A percentile compares a stretch with the other conserved stretches of the same genome.
These are phyloP conservation scores for Lacanobia wlatinum DNA, from an alignment of 2,888 invertebrate genomes.

Conservation along the genomic window DNA sequence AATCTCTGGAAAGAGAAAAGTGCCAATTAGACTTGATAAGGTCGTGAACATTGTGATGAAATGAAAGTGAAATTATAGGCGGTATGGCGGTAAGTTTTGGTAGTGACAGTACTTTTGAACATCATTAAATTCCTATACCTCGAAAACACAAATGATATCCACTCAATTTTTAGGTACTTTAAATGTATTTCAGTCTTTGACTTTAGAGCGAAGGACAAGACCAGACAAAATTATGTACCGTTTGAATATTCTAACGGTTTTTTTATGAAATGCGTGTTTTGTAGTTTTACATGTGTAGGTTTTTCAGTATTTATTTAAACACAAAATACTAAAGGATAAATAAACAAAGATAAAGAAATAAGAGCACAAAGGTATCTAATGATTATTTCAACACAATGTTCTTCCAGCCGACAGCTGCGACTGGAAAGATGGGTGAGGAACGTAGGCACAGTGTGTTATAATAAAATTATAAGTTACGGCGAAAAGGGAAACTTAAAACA, in stretches of 20 bases:
- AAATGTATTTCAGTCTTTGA: too few species aligned
- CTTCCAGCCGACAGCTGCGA: not conserved
- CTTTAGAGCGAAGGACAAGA: too few species aligned
- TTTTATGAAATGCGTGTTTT: not conserved
- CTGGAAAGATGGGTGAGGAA: not conserved
- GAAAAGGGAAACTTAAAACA: not conserved
- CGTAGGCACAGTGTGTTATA: not conserved
- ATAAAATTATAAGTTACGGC: not conserved
- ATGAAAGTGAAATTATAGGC: slow-evolving; percentile 79
- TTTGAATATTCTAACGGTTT: not conserved
- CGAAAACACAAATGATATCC: not conserved
- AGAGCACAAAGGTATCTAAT: too few species aligned
- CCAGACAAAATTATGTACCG: not conserved
- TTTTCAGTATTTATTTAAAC: not conserved
- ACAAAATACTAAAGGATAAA: not conserved
- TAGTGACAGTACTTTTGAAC: slow-evolving; percentile 24
- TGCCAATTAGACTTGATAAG: slow-evolving; percentile 78
- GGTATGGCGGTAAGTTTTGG: slow-evolving; percentile 24
- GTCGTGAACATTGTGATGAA: slow-evolving; percentile 69
- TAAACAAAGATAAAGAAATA: not conserved
- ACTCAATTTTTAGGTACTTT: too few species aligned
- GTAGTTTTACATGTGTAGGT: too few species aligned
- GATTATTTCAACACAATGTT: not conserved
- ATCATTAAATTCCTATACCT: not conserved
- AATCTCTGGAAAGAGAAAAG: slow-evolving; percentile 84